phyloP scores from a whole-genome alignment of 2,113 vertebrate species.

The Trachemys scripta region DNA sequence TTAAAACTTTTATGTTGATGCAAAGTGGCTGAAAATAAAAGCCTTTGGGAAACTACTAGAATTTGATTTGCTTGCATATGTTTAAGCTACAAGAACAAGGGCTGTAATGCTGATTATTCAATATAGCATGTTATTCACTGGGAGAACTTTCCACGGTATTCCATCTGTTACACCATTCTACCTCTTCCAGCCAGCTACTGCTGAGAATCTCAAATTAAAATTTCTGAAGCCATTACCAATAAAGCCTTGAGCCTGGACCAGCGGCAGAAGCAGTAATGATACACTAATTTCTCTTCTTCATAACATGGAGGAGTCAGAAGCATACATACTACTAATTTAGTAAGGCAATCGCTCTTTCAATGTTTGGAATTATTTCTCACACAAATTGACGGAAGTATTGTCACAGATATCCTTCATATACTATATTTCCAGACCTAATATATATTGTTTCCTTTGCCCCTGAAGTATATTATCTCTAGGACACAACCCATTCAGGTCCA shows the following conservation, averaged over 20 bases:
- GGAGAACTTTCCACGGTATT: neutral
- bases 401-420: neutral
- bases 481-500: neutral
- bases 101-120: neutral
- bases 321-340: neutral
- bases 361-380: neutral
- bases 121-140: neutral
- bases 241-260: neutral
- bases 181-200: neutral
- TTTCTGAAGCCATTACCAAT: neutral
- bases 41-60: neutral
- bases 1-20: neutral
- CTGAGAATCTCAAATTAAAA: neutral
- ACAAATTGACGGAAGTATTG: neutral
- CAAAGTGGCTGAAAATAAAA: neutral
- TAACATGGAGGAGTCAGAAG: slow-evolving; percentile 20
- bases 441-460: neutral
- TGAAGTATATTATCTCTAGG: neutral
- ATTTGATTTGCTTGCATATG: neutral
- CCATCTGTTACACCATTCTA: neutral
- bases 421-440: neutral
- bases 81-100: neutral
- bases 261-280: neutral
- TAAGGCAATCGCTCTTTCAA: neutral
- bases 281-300: slow-evolving; percentile 33